Percentiles rank a stretch among this genome's conserved stretches.
Conservation (phyloP, 2,113 vertebrate species). For the Pseudopipra pipra region DNA sequence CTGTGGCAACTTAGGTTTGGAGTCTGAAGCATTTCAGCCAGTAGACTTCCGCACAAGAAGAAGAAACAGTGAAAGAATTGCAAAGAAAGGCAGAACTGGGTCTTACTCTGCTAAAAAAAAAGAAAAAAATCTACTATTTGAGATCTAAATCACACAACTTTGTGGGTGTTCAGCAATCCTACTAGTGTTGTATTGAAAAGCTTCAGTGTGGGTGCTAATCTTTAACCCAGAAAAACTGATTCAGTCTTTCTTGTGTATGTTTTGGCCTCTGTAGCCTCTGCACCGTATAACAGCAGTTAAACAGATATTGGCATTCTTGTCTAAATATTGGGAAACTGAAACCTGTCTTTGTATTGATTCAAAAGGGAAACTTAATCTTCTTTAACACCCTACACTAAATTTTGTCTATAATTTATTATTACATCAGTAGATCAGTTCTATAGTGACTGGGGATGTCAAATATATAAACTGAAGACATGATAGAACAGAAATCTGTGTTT, state of each 20-base stretch:
- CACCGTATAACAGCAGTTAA: not conserved
- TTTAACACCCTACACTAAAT: not conserved
- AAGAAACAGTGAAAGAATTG: not conserved
- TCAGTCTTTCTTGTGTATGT: not conserved
- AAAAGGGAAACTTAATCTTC: constrained; percentile 31
- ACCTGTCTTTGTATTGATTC: not conserved
- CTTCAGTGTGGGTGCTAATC: not conserved
- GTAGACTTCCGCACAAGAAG: not conserved
- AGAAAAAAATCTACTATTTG: not conserved
- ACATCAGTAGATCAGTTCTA: not conserved
- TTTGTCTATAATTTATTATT: not conserved
- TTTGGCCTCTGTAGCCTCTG: not conserved
- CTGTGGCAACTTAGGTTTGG: not conserved
- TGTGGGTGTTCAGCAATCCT: not conserved
- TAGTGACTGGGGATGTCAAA: not conserved
- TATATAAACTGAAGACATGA: not conserved
- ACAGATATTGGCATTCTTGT: not conserved
- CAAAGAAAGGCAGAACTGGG: not conserved
- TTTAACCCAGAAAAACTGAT: not conserved
- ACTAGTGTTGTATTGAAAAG: not conserved
- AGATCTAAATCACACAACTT: not conserved
- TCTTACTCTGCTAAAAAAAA: not conserved
- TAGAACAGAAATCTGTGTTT: constrained; percentile 11
- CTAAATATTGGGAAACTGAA: not conserved
- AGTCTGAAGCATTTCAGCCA: not conserved